phyloP scores from a whole-genome alignment of 2,888 invertebrate species.

The Horisme vitalbata region DNA sequence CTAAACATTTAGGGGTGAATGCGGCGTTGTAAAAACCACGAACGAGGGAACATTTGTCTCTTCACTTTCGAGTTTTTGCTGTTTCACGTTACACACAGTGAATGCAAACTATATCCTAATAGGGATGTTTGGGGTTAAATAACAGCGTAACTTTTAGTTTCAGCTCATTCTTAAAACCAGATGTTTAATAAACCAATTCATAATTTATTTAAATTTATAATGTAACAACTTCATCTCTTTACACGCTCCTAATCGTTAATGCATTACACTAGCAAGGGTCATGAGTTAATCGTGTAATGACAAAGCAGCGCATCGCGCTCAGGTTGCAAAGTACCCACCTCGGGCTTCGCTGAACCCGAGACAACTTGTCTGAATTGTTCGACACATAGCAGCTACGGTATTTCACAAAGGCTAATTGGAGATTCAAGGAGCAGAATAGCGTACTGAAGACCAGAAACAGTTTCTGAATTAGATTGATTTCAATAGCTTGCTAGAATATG shows the following conservation, averaged over 20 bases:
- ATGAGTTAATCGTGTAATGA: conserved; percentile 11
- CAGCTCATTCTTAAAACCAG: conserved; percentile 6
- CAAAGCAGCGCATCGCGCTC: conserved; percentile 9
- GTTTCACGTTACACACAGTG: conserved; percentile 14
- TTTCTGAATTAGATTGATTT: not conserved
- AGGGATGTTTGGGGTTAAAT: conserved; percentile 4
- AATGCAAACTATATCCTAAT: conserved; percentile 19
- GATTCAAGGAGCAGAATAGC: conserved; percentile 1
- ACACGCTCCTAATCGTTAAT: not conserved
- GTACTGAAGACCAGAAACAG: not conserved
- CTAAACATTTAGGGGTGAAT: conserved; percentile 19
- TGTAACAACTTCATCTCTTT: not conserved
- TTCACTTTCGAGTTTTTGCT: conserved; percentile 24
- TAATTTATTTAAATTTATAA: not conserved
- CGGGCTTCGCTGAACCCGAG: not conserved
- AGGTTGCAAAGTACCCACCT: conserved; percentile 5
- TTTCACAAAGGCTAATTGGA: conserved; percentile 15
- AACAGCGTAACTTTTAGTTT: conserved; percentile 16
- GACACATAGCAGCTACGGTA: conserved; percentile 2
- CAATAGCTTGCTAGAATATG: too few species aligned
- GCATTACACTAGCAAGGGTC: conserved; percentile 1
- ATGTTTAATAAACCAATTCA: not conserved
- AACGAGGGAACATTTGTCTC: conserved; percentile 25
- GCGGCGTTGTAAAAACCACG: conserved; percentile 21
- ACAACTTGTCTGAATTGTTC: conserved; percentile 7